Percentiles rank a stretch among this genome's conserved stretches.
Conservation (phyloP, 92 coral and sea anemone genomes). For the Parazoanthus darwini region DNA sequence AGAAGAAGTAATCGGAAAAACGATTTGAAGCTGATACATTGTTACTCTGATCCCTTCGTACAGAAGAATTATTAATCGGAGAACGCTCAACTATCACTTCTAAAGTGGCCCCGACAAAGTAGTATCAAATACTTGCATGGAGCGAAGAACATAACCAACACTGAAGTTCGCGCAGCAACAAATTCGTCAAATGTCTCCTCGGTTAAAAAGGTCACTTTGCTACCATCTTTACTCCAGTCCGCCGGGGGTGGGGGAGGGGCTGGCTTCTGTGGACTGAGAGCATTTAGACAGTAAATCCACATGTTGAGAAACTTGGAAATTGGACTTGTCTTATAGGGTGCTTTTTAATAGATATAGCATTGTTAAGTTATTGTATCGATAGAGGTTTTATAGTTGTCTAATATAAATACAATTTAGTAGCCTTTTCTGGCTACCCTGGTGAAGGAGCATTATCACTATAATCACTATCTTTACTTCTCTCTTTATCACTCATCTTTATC, state of each 20-base stretch:
- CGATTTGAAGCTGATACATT: not conserved
- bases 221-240: slow-evolving; percentile 94
- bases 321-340: not conserved
- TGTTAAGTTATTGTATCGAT: no score
- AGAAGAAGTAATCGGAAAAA: no score
- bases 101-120: not conserved
- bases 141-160: slow-evolving; percentile 85
- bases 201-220: slow-evolving; percentile 83
- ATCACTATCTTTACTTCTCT: no score
- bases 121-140: slow-evolving; percentile 74
- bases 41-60: not conserved
- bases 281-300: not conserved
- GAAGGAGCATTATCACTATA: no score
- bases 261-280: slow-evolving; percentile 81
- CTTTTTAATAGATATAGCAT: no score
- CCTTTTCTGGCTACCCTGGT: no score
- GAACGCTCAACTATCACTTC: no score
- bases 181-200: slow-evolving; percentile 72
- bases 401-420: no score
- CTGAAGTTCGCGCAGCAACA: slow-evolving; percentile 66
- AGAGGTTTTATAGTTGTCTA: no score
- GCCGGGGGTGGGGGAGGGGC: slow-evolving; percentile 82
- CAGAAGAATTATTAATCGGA: no score
- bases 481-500: no score
- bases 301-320: not conserved